Percentiles rank a stretch among this genome's conserved stretches.
Conservation (phyloP, 2,113 vertebrate species). For the Perccottus glenii region DNA sequence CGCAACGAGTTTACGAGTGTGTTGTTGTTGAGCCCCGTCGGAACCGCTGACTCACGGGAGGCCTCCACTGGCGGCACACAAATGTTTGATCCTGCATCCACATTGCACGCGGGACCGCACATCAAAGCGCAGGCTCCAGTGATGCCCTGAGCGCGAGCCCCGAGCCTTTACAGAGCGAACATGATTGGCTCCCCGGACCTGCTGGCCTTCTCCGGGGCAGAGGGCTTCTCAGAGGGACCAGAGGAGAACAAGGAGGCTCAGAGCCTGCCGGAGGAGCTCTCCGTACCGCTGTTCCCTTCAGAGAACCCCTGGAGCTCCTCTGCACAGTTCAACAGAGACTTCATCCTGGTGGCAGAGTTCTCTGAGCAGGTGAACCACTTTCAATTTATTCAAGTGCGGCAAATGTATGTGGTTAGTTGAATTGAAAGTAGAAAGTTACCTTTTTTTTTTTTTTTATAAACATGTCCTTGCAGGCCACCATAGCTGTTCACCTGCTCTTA, state of each 20-base stretch:
- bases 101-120: background rate
- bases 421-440: too few species aligned
- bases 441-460: too few species aligned
- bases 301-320: conserved; percentile 85
- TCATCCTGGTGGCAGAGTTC: conserved; percentile 95
- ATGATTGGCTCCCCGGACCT: conserved; percentile 98
- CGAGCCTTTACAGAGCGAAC: conserved; percentile 41
- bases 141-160: background rate
- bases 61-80: conserved; percentile 13
- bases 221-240: conserved; percentile 80
- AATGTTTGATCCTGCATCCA: conserved; percentile 2
- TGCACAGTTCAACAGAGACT: conserved; percentile 88
- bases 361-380: conserved; percentile 84
- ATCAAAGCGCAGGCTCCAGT: background rate
- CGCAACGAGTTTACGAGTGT: conserved; percentile 17
- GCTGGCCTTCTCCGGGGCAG: conserved; percentile 89
- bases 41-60: conserved; percentile 55
- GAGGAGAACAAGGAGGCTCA: conserved; percentile 65
- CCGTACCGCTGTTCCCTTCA: conserved; percentile 82
- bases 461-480: too few species aligned
- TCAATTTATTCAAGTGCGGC: too few species aligned
- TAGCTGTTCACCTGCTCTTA: too few species aligned
- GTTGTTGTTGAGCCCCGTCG: background rate
- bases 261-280: conserved; percentile 87
- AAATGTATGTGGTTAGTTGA: too few species aligned